Evolutionary conservation across 2,113 vertebrate species (phyloP).

Genomic region (Bolborhynchus lineola): DNA sequence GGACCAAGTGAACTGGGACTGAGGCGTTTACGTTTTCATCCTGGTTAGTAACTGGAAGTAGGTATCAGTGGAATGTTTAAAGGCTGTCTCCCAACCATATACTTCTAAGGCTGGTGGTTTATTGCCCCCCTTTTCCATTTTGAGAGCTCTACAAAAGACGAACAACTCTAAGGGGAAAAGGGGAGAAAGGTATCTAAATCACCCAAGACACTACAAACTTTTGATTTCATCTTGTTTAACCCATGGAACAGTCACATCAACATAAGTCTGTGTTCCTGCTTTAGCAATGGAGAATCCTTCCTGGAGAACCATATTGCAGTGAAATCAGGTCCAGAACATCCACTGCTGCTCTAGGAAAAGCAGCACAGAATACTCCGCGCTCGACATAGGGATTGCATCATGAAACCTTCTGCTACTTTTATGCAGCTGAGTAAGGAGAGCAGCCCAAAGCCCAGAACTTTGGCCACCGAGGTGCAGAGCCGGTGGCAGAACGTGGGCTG

Average conservation of each 20-base stretch:
- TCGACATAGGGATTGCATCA: accelerated
- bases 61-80: neutral
- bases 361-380: neutral
- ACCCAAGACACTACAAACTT: neutral
- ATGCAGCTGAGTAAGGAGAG: neutral
- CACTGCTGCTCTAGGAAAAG: neutral
- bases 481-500: neutral
- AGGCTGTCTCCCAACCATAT: neutral
- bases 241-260: neutral
- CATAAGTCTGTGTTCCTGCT: neutral
- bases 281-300: neutral
- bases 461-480: accelerated
- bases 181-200: neutral
- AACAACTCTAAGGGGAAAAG: neutral
- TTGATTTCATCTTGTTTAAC: neutral
- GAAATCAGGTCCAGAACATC: neutral
- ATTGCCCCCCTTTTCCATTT: neutral
- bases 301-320: neutral
- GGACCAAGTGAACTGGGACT: neutral
- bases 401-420: neutral
- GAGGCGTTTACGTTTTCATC: neutral
- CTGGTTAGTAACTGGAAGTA: neutral
- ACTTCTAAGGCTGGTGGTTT: neutral
- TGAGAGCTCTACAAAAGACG: neutral
- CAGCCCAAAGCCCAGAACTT: neutral